A percentile compares a stretch with the other conserved stretches of the same genome.
Conservation (phyloP, 2,888 invertebrate species). For the Teinopalpus imperialis region DNA sequence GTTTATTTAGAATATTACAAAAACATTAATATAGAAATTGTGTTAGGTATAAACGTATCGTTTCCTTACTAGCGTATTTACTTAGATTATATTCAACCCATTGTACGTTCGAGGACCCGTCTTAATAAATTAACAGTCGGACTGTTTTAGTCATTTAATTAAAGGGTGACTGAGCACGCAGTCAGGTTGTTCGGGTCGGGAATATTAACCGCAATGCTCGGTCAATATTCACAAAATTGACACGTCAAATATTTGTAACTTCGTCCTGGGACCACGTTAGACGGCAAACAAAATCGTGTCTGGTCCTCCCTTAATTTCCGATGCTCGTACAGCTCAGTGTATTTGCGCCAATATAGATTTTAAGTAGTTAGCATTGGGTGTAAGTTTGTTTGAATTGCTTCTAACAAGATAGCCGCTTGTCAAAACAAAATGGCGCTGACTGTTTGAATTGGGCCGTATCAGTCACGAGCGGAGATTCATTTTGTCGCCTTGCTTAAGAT, state of each 20-base stretch:
- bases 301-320: constrained; percentile 81
- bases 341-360: constrained; percentile 46
- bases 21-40: too few relatives aligned
- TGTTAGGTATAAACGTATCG: not conserved
- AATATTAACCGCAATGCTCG: constrained; percentile 81
- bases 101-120: constrained; percentile 47
- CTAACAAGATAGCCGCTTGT: constrained; percentile 73
- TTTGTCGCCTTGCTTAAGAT: constrained; percentile 81
- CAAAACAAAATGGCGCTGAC: constrained; percentile 81
- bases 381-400: constrained; percentile 43
- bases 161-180: constrained; percentile 61
- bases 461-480: constrained; percentile 81
- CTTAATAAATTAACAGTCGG: constrained; percentile 69
- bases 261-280: constrained; percentile 81
- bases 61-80: constrained; percentile 3
- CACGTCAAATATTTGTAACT: constrained; percentile 83
- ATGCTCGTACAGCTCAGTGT: constrained; percentile 63
- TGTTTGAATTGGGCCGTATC: constrained; percentile 82
- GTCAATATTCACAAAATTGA: constrained; percentile 83
- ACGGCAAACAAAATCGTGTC: constrained; percentile 81
- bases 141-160: constrained; percentile 79
- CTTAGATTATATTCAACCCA: constrained; percentile 24
- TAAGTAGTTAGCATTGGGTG: constrained; percentile 46
- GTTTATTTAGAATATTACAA: not conserved
- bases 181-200: constrained; percentile 70